Percentiles rank a stretch among this genome's conserved stretches.
Conservation (phyloP, 2,113 vertebrate genomes). For the Corvus moneduloides region DNA sequence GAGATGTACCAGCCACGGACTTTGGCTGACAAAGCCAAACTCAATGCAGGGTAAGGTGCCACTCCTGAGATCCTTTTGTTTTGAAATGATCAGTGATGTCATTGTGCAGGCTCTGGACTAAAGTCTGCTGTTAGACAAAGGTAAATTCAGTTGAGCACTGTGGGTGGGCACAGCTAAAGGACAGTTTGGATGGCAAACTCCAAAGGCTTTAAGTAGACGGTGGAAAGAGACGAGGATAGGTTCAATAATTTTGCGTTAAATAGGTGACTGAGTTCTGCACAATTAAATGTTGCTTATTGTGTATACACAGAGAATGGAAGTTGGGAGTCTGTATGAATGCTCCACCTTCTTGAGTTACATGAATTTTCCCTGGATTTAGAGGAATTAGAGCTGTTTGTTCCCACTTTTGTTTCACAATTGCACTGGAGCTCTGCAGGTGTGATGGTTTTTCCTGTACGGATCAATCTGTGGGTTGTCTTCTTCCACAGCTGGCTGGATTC, state of each 20-base stretch:
- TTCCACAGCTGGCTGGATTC: constrained; percentile 92
- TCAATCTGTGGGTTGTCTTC: constrained; percentile 19
- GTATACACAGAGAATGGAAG: background rate
- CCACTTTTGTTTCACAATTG: background rate
- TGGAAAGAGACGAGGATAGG: background rate
- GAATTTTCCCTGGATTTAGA: background rate
- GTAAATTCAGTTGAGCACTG: background rate
- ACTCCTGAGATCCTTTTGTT: background rate
- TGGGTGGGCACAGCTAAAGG: background rate
- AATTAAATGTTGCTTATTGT: background rate
- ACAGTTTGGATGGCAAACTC: background rate
- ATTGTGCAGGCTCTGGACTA: background rate
- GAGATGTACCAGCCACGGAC: constrained; percentile 88
- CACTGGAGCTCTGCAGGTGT: background rate
- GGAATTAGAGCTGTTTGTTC: background rate
- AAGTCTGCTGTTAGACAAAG: background rate
- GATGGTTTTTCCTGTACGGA: background rate
- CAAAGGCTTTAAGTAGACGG: background rate
- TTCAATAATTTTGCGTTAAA: background rate
- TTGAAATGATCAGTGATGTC: background rate
- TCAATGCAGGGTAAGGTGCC: constrained; percentile 83
- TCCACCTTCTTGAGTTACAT: background rate
- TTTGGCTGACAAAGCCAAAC: constrained; percentile 87
- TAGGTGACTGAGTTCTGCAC: background rate
- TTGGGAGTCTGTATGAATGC: background rate